Evolutionary conservation across 2,888 invertebrate species (phyloP).

Genomic region (Lycocerus yunnanus): DNA sequence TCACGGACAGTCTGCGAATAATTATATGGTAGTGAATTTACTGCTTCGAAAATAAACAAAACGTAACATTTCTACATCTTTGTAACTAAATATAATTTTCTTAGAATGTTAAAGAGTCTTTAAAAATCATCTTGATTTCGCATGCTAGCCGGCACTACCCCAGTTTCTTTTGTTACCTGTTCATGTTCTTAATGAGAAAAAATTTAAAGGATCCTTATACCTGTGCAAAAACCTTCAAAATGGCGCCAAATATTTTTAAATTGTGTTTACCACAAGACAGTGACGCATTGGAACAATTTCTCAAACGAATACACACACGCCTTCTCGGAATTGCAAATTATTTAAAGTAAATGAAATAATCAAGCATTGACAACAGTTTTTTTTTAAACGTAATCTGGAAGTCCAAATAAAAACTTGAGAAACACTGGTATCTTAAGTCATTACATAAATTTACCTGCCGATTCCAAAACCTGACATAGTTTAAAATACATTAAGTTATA

Average conservation of each 20-base stretch:
- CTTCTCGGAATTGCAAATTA: background rate
- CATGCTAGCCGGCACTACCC: constrained; percentile 44
- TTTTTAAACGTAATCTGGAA: constrained; percentile 1
- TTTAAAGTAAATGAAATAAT: background rate
- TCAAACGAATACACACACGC: background rate
- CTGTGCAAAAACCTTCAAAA: constrained; percentile 39
- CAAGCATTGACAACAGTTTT: background rate
- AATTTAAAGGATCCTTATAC: constrained; percentile 41
- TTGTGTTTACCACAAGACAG: background rate
- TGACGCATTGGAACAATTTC: background rate
- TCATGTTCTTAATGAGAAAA: constrained; percentile 47
- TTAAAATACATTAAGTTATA: constrained; percentile 39
- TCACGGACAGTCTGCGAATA: too few species aligned
- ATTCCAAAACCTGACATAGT: constrained; percentile 31
- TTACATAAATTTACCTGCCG: constrained; percentile 30
- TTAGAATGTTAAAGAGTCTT: constrained; percentile 36
- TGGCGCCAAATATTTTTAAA: constrained; percentile 43
- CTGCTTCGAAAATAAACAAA: background rate
- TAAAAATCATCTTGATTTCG: constrained; percentile 47
- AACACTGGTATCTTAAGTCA: constrained; percentile 27
- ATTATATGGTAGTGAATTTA: background rate
- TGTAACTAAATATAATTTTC: constrained; percentile 23
- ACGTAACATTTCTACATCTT: background rate
- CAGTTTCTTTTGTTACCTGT: constrained; percentile 40
- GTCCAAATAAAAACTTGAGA: constrained; percentile 6